Evolutionary conservation across 2,797 vertebrate species (phyloP).

Genomic region (Gymnoscopelus microlampas): DNA sequence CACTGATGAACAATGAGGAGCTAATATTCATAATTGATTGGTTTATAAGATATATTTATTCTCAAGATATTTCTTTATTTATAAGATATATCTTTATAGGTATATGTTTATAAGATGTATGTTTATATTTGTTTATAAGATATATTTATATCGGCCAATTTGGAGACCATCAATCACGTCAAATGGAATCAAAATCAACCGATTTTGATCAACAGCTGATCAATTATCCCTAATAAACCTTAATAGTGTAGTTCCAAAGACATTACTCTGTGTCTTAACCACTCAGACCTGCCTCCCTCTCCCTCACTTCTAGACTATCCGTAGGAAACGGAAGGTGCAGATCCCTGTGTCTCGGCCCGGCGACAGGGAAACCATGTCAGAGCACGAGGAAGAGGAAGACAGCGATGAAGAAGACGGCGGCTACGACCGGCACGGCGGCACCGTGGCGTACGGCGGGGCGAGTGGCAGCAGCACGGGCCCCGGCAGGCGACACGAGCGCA

Average conservation of each 20-base stretch:
- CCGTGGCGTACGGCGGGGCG: conserved; percentile 74
- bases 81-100: too few relatives aligned
- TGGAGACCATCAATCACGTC: too few relatives aligned
- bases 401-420: conserved; percentile 83
- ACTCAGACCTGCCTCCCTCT: not conserved
- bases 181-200: too few relatives aligned
- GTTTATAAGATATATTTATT: too few relatives aligned
- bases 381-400: conserved; percentile 93
- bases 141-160: too few relatives aligned
- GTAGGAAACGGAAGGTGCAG: conserved; percentile 96
- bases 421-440: conserved; percentile 66
- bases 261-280: conserved; percentile 3
- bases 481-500: conserved; percentile 73
- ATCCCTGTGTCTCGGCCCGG: conserved; percentile 87
- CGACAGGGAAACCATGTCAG: conserved; percentile 91
- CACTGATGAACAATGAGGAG: too few relatives aligned
- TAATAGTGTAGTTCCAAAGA: not conserved
- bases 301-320: conserved; percentile 86
- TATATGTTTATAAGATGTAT: too few relatives aligned
- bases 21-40: too few relatives aligned
- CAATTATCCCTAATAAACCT: too few relatives aligned
- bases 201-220: too few relatives aligned
- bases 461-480: conserved; percentile 74
- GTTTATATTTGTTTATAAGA: too few relatives aligned
- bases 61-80: too few relatives aligned